phyloP scores from a whole-genome alignment of 2,888 invertebrate genomes.

The Xanthia togata region DNA sequence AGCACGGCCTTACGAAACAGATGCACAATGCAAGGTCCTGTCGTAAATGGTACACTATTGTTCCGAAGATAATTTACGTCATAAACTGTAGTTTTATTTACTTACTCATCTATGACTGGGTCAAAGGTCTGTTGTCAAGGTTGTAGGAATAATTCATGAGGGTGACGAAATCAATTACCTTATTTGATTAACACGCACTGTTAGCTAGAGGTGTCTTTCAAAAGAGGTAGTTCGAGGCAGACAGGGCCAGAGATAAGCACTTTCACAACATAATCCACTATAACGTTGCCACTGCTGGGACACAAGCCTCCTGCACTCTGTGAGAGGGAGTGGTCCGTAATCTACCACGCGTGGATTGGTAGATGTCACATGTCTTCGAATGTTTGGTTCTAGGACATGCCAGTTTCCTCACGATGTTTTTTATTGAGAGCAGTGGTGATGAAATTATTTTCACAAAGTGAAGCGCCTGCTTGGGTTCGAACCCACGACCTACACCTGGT shows the following conservation, averaged over 20 bases:
- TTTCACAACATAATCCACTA: no score
- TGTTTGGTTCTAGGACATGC: no score
- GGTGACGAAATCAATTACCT: slow-evolving; percentile 19
- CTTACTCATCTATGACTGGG: slow-evolving; percentile 51
- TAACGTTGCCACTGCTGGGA: no score
- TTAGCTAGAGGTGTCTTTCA: neutral
- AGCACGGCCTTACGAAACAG: slow-evolving; percentile 58
- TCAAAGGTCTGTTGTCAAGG: slow-evolving; percentile 56
- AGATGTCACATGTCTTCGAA: no score
- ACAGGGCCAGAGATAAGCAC: neutral
- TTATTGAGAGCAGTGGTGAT: no score
- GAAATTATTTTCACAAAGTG: no score
- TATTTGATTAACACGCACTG: neutral
- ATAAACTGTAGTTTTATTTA: slow-evolving; percentile 50
- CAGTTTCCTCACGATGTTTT: no score
- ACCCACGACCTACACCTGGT: no score
- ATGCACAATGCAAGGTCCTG: slow-evolving; percentile 65
- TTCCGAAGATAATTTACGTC: slow-evolving; percentile 62
- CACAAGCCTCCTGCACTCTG: no score
- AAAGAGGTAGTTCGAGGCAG: neutral
- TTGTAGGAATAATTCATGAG: slow-evolving; percentile 23
- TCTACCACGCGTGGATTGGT: no score
- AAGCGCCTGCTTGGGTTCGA: no score
- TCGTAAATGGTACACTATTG: slow-evolving; percentile 61
- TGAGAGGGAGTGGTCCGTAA: no score